Percentiles rank a stretch among this genome's conserved stretches.
phyloP scores from a whole-genome alignment of 2,888 invertebrate species.

The Clusia tigrina region DNA sequence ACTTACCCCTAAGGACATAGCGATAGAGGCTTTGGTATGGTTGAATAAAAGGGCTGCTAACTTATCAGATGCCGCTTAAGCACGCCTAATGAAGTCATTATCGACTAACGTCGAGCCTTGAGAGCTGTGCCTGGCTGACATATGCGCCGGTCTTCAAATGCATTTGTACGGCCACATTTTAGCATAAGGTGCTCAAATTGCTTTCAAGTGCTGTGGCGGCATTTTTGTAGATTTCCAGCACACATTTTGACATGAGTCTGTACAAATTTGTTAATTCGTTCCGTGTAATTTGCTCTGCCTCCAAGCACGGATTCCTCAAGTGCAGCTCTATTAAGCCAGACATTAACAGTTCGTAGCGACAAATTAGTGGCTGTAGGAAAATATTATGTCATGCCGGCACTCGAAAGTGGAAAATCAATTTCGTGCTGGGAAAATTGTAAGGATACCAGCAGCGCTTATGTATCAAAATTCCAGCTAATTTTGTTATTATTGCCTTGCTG shows the following conservation, averaged over 20 bases:
- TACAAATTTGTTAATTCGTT: conserved; percentile 1
- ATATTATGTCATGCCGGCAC: neutral
- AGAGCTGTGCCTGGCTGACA: too few relatives aligned
- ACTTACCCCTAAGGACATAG: neutral
- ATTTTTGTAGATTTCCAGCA: neutral
- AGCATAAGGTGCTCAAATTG: too few relatives aligned
- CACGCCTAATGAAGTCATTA: conserved; percentile 35
- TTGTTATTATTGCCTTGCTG: too few relatives aligned
- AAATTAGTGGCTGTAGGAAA: conserved; percentile 9
- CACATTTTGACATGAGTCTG: neutral
- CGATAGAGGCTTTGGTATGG: too few relatives aligned
- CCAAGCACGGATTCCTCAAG: neutral
- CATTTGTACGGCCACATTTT: too few relatives aligned
- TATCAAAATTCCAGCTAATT: too few relatives aligned
- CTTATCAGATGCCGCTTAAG: conserved; percentile 33
- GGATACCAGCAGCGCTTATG: too few relatives aligned
- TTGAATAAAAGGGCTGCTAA: conserved; percentile 5
- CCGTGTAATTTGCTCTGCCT: neutral
- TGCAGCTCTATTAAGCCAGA: neutral
- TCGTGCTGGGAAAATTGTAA: neutral
- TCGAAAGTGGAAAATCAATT: neutral
- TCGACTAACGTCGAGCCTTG: too few relatives aligned
- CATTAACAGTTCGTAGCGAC: conserved; percentile 2
- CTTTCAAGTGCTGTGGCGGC: neutral
- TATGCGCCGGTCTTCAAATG: too few relatives aligned